phyloP scores from a whole-genome alignment of 2,888 invertebrate species.

The Entomobrya multifasciata region DNA sequence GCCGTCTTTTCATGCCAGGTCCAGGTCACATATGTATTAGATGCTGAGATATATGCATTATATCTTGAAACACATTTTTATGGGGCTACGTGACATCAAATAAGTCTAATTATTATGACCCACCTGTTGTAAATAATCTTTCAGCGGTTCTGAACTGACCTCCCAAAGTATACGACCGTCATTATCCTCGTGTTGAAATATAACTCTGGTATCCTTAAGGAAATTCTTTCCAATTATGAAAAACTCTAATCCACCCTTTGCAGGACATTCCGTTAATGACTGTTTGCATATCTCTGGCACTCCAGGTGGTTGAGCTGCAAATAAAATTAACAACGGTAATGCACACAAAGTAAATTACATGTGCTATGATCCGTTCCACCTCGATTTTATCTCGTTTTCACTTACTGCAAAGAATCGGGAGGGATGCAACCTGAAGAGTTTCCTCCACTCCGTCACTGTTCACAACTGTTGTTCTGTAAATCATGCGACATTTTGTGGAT shows the following conservation, averaged over 20 bases:
- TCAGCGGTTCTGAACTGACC: conserved; percentile 91
- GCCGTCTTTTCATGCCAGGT: no score
- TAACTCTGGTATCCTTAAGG: conserved; percentile 92
- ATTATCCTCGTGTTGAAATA: conserved; percentile 85
- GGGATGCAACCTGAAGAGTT: conserved; percentile 93
- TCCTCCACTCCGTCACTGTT: conserved; percentile 89
- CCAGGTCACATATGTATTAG: no score
- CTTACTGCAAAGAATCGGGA: conserved; percentile 96
- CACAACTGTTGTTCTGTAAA: conserved; percentile 92
- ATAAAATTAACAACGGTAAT: conserved; percentile 45
- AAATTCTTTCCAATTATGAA: conserved; percentile 96
- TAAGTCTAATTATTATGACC: background rate
- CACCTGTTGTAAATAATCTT: conserved; percentile 93
- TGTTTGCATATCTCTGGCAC: conserved; percentile 95
- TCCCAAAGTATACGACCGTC: conserved; percentile 85
- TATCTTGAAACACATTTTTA: background rate
- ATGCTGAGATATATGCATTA: no score
- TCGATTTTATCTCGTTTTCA: conserved; percentile 80
- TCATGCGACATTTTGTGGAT: conserved; percentile 96
- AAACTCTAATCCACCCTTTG: conserved; percentile 90
- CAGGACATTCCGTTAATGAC: conserved; percentile 90
- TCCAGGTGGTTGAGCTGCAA: conserved; percentile 93
- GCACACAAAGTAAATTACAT: background rate
- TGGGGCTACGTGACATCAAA: background rate
- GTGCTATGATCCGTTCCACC: no score